Percentiles rank a stretch among this genome's conserved stretches.
These are phyloP conservation scores for Aromia moschata DNA, from an alignment of 2,888 invertebrate genomes.

Conservation along the genomic window DNA sequence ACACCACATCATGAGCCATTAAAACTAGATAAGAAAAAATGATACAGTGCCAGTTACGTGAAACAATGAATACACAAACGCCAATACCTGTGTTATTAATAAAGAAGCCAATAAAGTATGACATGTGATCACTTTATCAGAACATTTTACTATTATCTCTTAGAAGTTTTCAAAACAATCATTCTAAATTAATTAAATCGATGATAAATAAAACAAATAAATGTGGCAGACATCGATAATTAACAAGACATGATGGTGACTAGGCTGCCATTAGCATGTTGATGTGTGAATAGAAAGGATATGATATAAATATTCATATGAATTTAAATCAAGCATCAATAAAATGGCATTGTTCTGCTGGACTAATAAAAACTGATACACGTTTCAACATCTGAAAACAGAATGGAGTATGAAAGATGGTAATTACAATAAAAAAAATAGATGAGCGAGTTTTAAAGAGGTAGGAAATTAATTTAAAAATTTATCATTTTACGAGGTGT, in stretches of 20 bases:
- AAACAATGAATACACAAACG: not conserved
- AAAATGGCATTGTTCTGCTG: too few relatives aligned
- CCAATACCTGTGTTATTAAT: conserved; percentile 17
- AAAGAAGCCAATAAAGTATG: conserved; percentile 1
- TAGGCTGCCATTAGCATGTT: conserved; percentile 1
- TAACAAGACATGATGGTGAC: not conserved
- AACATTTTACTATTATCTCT: conserved; percentile 27
- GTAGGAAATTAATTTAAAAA: too few relatives aligned
- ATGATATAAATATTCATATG: conserved; percentile 1
- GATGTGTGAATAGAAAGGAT: not conserved
- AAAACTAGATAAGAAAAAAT: not conserved
- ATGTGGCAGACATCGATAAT: conserved; percentile 18
- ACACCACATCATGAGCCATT: not conserved
- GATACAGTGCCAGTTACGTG: not conserved
- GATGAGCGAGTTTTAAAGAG: too few relatives aligned
- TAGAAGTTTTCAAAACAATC: conserved; percentile 21
- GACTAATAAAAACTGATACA: too few relatives aligned
- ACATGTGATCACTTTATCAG: conserved; percentile 24
- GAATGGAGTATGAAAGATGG: too few relatives aligned
- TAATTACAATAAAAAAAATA: too few relatives aligned
- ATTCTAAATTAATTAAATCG: conserved; percentile 27
- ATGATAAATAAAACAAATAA: conserved; percentile 28
- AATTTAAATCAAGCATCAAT: conserved; percentile 4
- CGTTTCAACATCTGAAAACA: too few relatives aligned
- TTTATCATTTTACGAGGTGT: too few relatives aligned